Conservation (phyloP, 2,113 vertebrate genomes). For the Notiomystis cincta region DNA sequence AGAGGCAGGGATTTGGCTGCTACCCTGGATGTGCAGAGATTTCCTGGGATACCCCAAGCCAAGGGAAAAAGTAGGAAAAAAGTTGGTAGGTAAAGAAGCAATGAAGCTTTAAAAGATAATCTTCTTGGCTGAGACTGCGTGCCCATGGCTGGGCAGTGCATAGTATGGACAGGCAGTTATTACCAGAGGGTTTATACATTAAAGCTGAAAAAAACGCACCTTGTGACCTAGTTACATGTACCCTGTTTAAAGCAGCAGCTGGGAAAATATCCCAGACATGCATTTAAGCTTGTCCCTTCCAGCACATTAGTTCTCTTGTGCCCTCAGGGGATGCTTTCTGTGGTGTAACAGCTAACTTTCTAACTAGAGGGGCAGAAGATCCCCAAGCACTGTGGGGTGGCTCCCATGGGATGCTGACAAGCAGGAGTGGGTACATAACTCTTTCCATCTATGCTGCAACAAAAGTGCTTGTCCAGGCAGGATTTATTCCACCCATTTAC, state of each 20-base stretch:
- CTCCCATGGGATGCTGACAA: background rate
- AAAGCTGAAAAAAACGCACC: background rate
- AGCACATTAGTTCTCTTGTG: background rate
- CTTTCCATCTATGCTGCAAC: background rate
- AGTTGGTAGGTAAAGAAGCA: background rate
- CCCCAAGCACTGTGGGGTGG: background rate
- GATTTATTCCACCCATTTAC: background rate
- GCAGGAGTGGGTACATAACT: rapidly evolving
- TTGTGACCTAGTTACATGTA: background rate
- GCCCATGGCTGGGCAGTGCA: background rate
- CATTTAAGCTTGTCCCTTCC: background rate
- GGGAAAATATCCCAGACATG: background rate
- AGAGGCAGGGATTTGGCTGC: background rate
- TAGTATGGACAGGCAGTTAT: background rate
- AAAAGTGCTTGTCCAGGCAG: background rate
- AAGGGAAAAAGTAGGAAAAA: background rate
- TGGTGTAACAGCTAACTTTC: background rate
- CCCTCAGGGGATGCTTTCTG: background rate
- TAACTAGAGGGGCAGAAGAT: background rate
- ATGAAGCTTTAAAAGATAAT: background rate
- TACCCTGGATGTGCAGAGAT: background rate
- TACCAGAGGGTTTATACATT: background rate
- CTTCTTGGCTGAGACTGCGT: background rate
- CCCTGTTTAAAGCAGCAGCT: background rate
- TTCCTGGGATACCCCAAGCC: background rate